Conservation (phyloP, 2,113 vertebrate species). For the Nibea coibor region DNA sequence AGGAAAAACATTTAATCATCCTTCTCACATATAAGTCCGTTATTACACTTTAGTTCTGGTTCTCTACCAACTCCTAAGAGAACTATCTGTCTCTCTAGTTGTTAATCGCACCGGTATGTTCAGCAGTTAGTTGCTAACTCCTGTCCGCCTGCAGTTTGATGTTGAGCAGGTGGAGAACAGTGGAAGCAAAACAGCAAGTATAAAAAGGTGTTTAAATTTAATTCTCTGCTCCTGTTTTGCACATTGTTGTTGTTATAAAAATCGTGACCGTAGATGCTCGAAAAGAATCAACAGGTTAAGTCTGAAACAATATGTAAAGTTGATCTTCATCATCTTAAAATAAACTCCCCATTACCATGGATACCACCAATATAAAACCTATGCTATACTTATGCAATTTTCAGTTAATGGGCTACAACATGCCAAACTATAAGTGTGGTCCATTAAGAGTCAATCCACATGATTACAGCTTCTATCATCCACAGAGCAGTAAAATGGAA, state of each 20-base stretch:
- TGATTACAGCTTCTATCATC: conserved; percentile 26
- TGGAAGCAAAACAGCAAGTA: neutral
- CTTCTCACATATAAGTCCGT: neutral
- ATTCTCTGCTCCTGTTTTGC: neutral
- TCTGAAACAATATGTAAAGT: neutral
- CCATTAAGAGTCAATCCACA: conserved; percentile 42
- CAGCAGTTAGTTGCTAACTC: neutral
- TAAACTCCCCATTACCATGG: neutral
- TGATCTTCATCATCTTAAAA: neutral
- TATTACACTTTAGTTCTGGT: neutral
- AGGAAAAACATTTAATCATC: too few relatives aligned
- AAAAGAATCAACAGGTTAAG: neutral
- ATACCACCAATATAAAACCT: conserved; percentile 26
- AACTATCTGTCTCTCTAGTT: neutral
- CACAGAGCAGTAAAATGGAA: conserved; percentile 20
- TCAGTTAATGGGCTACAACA: conserved; percentile 34
- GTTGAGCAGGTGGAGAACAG: neutral
- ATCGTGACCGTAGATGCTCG: too few relatives aligned
- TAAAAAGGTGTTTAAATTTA: too few relatives aligned
- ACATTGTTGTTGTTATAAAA: neutral
- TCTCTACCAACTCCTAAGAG: neutral
- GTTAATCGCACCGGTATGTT: neutral
- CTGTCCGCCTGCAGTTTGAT: neutral
- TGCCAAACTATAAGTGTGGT: conserved; percentile 38
- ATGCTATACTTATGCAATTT: neutral